These are phyloP conservation scores for Epinotia brunnichana DNA, from an alignment of 2,888 invertebrate species.

Conservation along the genomic window DNA sequence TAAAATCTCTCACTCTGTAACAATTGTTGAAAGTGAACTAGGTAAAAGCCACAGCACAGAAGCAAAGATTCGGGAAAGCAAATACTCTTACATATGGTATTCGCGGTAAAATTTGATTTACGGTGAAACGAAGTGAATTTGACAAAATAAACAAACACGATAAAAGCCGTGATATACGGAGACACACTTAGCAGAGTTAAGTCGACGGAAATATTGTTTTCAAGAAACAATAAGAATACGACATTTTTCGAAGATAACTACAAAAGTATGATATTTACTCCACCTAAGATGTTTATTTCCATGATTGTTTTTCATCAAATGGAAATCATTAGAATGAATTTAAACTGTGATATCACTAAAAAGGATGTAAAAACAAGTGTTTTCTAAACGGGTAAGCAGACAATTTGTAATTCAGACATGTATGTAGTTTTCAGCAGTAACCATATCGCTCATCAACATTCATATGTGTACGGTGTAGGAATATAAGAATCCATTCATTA, in stretches of 20 bases:
- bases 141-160: slow-evolving; percentile 30
- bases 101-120: slow-evolving; percentile 28
- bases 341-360: too few relatives aligned
- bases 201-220: not conserved
- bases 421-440: not conserved
- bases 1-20: not conserved
- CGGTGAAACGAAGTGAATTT: slow-evolving; percentile 23
- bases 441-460: not conserved
- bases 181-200: not conserved
- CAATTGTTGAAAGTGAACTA: slow-evolving; percentile 15
- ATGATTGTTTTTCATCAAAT: too few relatives aligned
- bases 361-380: too few relatives aligned
- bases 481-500: slow-evolving; percentile 5
- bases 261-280: too few relatives aligned
- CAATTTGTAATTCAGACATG: too few relatives aligned
- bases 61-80: slow-evolving; percentile 9
- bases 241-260: too few relatives aligned
- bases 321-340: too few relatives aligned
- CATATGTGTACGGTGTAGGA: not conserved
- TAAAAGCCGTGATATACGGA: slow-evolving; percentile 12
- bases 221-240: not conserved
- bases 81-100: slow-evolving; percentile 33
- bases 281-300: too few relatives aligned
- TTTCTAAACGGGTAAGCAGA: too few relatives aligned
- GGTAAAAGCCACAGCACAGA: not conserved